phyloP scores from a whole-genome alignment of 2,888 invertebrate species.

The Disparrhopalites patrizii region DNA sequence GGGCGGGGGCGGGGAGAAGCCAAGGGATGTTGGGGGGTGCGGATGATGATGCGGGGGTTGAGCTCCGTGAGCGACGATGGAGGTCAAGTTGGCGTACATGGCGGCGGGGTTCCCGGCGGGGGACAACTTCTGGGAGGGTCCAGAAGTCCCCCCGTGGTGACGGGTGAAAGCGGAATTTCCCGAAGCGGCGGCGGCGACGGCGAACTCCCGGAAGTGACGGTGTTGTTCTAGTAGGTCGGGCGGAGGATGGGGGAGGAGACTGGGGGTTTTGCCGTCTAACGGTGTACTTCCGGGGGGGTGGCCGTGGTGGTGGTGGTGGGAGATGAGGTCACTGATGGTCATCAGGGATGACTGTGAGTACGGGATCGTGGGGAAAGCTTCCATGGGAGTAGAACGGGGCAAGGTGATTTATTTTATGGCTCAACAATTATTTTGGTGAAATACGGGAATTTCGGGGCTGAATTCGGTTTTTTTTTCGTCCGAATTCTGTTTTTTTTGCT shows the following conservation, averaged over 20 bases:
- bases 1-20: background rate
- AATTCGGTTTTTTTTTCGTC: too few species aligned
- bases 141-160: constrained; percentile 18
- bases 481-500: too few species aligned
- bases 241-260: constrained; percentile 10
- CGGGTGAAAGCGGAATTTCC: constrained; percentile 39
- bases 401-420: too few species aligned
- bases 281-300: background rate
- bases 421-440: too few species aligned
- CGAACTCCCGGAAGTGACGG: constrained; percentile 41
- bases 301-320: constrained; percentile 41
- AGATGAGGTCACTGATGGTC: constrained; percentile 46
- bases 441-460: too few species aligned
- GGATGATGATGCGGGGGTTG: constrained; percentile 27
- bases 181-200: constrained; percentile 32
- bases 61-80: constrained; percentile 34
- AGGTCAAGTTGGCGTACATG: constrained; percentile 44
- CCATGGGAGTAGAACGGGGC: too few species aligned
- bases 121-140: constrained; percentile 11
- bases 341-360: constrained; percentile 43
- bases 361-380: constrained; percentile 41
- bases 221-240: constrained; percentile 43
- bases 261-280: constrained; percentile 1
- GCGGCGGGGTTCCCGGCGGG: constrained; percentile 30
- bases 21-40: constrained; percentile 4